Percentiles rank a stretch among this genome's conserved stretches.
phyloP scores from a whole-genome alignment of 1,140 invertebrate species.

The Drosophila pseudoananassae region DNA sequence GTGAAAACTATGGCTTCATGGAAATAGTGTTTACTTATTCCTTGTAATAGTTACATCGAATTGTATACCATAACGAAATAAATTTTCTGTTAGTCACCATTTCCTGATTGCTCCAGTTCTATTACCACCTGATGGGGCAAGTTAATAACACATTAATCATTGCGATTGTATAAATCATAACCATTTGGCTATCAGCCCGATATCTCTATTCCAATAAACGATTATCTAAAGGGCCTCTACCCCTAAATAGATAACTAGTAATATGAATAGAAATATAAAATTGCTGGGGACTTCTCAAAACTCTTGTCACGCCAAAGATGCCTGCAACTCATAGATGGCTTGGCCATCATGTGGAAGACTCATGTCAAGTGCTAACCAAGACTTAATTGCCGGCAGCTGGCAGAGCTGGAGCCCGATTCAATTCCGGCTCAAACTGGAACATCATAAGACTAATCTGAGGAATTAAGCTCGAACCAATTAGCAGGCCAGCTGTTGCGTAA shows the following conservation, averaged over 20 bases:
- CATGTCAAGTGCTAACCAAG: conserved; percentile 47
- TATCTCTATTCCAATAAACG: conserved; percentile 26
- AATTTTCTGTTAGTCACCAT: conserved; percentile 7
- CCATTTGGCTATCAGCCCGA: conserved; percentile 12
- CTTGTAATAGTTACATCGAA: background rate
- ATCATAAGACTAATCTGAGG: conserved; percentile 2
- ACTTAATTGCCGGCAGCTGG: conserved; percentile 52
- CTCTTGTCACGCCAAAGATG: conserved; percentile 21
- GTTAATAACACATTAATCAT: conserved; percentile 40
- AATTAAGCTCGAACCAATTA: conserved; percentile 51
- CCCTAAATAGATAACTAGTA: conserved; percentile 11
- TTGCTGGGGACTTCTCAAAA: background rate
- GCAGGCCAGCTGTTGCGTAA: conserved; percentile 44
- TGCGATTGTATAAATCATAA: conserved; percentile 37
- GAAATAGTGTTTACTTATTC: background rate
- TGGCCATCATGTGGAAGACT: conserved; percentile 15
- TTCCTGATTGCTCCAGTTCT: conserved; percentile 5
- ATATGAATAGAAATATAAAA: background rate
- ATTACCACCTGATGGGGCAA: conserved; percentile 20
- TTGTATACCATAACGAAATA: background rate
- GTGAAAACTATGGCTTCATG: background rate
- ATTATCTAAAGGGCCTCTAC: conserved; percentile 1
- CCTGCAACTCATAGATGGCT: conserved; percentile 4
- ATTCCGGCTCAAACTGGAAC: conserved; percentile 6
- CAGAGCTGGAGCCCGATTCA: conserved; percentile 42